A percentile compares a stretch with the other conserved stretches of the same genome.
Conservation (phyloP, 2,113 vertebrate genomes). For the Crotophaga sulcirostris region DNA sequence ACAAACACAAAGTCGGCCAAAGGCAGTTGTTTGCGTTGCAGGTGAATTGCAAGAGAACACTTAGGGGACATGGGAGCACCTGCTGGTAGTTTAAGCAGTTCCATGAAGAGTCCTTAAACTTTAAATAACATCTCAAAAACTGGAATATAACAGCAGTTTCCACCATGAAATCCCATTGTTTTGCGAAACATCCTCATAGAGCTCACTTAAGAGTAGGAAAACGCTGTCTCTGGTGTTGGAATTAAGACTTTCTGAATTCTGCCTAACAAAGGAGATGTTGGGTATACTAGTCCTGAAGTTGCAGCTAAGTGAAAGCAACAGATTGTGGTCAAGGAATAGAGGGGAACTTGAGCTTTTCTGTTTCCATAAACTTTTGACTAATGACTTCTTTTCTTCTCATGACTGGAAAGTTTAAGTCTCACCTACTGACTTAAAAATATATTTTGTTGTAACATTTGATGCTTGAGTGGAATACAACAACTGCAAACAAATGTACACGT, state of each 20-base stretch:
- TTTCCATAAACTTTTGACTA: background rate
- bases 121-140: background rate
- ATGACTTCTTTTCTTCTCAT: background rate
- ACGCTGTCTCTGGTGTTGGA: background rate
- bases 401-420: background rate
- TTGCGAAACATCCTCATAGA: background rate
- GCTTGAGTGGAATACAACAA: background rate
- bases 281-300: background rate
- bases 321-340: background rate
- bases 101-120: background rate
- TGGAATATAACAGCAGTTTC: background rate
- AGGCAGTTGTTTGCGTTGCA: background rate
- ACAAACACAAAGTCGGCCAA: background rate
- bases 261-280: rapidly evolving
- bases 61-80: rapidly evolving
- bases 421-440: background rate
- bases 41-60: background rate
- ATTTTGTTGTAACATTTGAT: background rate
- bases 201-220: background rate
- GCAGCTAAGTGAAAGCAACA: background rate
- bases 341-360: background rate
- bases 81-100: background rate
- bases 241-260: background rate
- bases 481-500: rapidly evolving
- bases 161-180: background rate